phyloP scores from a whole-genome alignment of 2,113 vertebrate species.

The Gobius niger region DNA sequence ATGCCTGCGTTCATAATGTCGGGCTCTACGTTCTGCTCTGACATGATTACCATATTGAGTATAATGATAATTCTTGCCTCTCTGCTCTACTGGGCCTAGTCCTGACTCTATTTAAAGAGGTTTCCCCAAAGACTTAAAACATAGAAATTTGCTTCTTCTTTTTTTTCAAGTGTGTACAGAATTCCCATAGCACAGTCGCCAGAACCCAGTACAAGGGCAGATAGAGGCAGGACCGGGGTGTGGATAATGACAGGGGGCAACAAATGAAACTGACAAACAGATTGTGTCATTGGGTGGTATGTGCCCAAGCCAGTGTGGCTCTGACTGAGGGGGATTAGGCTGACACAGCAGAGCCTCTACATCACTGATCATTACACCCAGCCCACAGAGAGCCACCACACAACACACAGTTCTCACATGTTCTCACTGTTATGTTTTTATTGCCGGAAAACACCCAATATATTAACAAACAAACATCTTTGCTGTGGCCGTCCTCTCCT shows the following conservation, averaged over 20 bases:
- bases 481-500: too few species aligned
- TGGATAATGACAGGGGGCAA: conserved; percentile 6
- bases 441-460: too few species aligned
- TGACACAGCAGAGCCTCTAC: conserved; percentile 66
- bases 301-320: conserved; percentile 37
- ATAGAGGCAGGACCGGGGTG: conserved; percentile 10
- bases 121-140: conserved; percentile 5
- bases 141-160: too few species aligned
- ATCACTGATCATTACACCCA: conserved; percentile 42
- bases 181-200: too few species aligned
- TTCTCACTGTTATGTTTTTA: background rate
- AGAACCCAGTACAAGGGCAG: background rate
- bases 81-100: conserved; percentile 44
- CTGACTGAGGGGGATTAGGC: conserved; percentile 64
- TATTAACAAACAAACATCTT: too few species aligned
- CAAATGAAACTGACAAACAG: conserved; percentile 49
- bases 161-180: too few species aligned
- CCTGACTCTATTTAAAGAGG: conserved; percentile 14
- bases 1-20: conserved; percentile 51
- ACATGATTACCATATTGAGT: conserved; percentile 47
- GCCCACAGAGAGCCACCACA: conserved; percentile 26
- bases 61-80: conserved; percentile 48
- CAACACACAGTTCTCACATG: conserved; percentile 64
- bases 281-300: conserved; percentile 67
- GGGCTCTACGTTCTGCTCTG: conserved; percentile 21